Evolutionary conservation across 2,797 vertebrate genomes (phyloP).

Genomic region (Menidia menidia): DNA sequence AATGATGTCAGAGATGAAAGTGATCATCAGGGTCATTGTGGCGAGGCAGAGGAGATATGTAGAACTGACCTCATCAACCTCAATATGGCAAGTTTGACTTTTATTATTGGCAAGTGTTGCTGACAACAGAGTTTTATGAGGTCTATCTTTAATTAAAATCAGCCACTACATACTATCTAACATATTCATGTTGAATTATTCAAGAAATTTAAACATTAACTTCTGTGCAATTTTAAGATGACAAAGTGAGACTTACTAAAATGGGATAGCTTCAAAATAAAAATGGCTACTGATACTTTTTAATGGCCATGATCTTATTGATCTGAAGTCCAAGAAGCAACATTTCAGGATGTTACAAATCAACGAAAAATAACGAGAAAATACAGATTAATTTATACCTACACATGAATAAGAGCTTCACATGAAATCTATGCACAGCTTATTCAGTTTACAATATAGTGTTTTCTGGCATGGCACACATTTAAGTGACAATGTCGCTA

Average conservation of each 20-base stretch:
- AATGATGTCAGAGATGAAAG: slow-evolving; percentile 62
- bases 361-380: background rate
- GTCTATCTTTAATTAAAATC: background rate
- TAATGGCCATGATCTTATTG: too few relatives aligned
- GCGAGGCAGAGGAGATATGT: slow-evolving; percentile 13
- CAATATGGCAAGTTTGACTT: slow-evolving; percentile 37
- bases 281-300: background rate
- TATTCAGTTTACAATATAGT: background rate
- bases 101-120: background rate
- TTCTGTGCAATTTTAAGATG: too few relatives aligned
- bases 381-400: too few relatives aligned
- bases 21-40: slow-evolving; percentile 26
- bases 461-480: too few relatives aligned
- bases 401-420: too few relatives aligned
- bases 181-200: background rate
- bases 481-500: too few relatives aligned
- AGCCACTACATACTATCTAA: background rate
- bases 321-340: background rate
- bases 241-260: too few relatives aligned
- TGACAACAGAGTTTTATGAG: background rate
- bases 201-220: background rate
- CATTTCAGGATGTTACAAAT: background rate
- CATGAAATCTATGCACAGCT: too few relatives aligned
- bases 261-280: background rate
- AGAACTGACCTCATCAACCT: slow-evolving; percentile 17